Conservation (phyloP, 2,797 vertebrate genomes). For the Gobionotothen gibberifrons region DNA sequence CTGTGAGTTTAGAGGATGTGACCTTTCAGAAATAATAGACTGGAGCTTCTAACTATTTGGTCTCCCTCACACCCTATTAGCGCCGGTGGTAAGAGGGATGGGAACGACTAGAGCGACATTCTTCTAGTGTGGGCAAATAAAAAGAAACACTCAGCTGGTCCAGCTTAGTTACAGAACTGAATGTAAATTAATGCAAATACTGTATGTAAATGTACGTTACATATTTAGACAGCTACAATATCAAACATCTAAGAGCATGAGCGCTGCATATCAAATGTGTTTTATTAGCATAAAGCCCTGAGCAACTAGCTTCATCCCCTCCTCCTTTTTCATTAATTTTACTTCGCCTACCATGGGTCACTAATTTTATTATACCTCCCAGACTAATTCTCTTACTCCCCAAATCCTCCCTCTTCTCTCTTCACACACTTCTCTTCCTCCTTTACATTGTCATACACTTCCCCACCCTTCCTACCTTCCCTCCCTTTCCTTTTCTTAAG, state of each 20-base stretch:
- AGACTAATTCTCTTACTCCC: conserved; percentile 67
- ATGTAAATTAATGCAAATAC: conserved; percentile 66
- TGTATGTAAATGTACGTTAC: conserved; percentile 53
- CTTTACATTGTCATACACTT: conserved; percentile 43
- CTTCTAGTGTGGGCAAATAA: conserved; percentile 55
- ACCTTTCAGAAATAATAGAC: conserved; percentile 62
- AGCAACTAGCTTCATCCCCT: conserved; percentile 54
- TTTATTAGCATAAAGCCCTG: conserved; percentile 69
- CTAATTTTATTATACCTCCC: conserved; percentile 78
- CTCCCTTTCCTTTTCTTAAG: not conserved
- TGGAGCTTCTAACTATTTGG: conserved; percentile 48
- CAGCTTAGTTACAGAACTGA: conserved; percentile 40
- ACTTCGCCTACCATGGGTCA: conserved; percentile 70
- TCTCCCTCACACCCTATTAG: conserved; percentile 50
- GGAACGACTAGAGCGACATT: conserved; percentile 37
- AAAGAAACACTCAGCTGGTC: conserved; percentile 49
- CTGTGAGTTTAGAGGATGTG: conserved; percentile 47
- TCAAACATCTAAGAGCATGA: conserved; percentile 67
- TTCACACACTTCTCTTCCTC: conserved; percentile 53
- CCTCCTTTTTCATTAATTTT: conserved; percentile 71
- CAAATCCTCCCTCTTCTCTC: conserved; percentile 52
- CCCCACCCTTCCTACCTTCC: not conserved
- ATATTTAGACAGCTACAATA: conserved; percentile 43
- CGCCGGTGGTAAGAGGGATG: conserved; percentile 20
- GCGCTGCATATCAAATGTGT: conserved; percentile 62